phyloP scores from a whole-genome alignment of 2,888 invertebrate genomes.

The Agrenia bidenticulata region DNA sequence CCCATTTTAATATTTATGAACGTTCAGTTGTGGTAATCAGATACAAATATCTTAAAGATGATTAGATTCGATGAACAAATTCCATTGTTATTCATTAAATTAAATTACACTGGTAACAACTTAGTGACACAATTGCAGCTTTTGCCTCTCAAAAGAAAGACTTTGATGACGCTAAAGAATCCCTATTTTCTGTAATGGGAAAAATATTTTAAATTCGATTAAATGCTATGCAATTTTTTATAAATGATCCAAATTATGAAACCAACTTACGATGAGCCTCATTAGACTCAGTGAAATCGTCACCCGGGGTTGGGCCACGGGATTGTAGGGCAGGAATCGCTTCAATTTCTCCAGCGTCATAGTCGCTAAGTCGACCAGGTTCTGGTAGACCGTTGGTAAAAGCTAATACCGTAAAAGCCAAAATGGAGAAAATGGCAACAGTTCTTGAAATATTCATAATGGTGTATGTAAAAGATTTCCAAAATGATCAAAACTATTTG shows the following conservation, averaged over 20 bases:
- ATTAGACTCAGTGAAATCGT: conserved; percentile 39
- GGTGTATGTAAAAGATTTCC: no score
- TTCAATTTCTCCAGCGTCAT: conserved; percentile 36
- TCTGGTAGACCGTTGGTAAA: not conserved
- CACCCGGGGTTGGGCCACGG: conserved; percentile 38
- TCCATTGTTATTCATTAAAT: no score
- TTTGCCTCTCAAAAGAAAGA: conserved; percentile 11
- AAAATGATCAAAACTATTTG: no score
- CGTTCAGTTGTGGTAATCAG: no score
- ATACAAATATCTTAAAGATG: no score
- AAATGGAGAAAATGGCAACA: not conserved
- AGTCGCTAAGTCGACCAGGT: conserved; percentile 41
- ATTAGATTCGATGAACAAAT: no score
- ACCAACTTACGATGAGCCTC: conserved; percentile 38
- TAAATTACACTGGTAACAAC: no score
- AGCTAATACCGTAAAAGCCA: not conserved
- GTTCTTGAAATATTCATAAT: not conserved
- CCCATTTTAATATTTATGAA: no score
- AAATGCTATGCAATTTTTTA: not conserved
- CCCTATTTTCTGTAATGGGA: conserved; percentile 6
- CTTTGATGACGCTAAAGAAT: conserved; percentile 5
- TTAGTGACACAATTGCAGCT: no score
- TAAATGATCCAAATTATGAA: no score
- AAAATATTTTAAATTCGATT: not conserved
- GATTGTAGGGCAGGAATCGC: conserved; percentile 31